These are phyloP conservation scores for Hetaerina americana DNA, from an alignment of 1,140 invertebrate genomes.

Conservation along the genomic window DNA sequence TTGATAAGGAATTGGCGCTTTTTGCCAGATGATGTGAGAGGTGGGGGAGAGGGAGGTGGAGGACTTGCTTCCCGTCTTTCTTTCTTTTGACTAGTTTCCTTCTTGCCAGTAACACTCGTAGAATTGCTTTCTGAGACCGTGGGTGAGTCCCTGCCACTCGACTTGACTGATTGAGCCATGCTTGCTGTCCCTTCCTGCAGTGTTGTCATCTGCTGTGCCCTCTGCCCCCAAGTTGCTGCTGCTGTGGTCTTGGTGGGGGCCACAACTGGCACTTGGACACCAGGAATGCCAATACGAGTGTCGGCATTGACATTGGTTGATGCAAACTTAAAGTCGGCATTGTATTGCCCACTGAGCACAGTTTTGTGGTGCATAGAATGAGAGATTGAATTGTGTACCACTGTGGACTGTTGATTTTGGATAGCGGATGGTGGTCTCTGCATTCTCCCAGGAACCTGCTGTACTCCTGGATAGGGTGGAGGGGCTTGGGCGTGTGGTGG, in stretches of 20 bases:
- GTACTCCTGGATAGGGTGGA: slow-evolving; percentile 19
- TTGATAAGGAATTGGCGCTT: slow-evolving; percentile 69
- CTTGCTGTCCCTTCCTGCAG: background rate
- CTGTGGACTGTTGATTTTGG: background rate
- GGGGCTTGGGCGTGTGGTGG: slow-evolving; percentile 24
- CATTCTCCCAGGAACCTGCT: background rate
- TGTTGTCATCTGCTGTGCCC: background rate
- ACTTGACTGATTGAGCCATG: background rate
- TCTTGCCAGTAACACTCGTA: background rate
- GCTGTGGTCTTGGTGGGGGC: background rate
- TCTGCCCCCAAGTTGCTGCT: slow-evolving; percentile 1
- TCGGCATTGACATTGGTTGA: background rate
- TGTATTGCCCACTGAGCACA: background rate
- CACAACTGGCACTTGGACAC: background rate
- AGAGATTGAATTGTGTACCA: background rate
- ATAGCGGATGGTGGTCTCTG: background rate
- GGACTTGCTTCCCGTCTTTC: slow-evolving; percentile 3
- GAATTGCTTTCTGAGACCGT: background rate
- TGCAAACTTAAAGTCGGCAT: background rate
- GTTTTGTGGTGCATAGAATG: background rate
- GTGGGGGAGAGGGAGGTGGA: slow-evolving; percentile 8
- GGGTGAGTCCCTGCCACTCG: background rate
- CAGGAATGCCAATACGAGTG: slow-evolving; percentile 1
- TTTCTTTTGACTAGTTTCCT: slow-evolving; percentile 12
- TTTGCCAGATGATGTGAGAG: slow-evolving; percentile 36